Evolutionary conservation across 2,797 vertebrate species (phyloP).

Genomic region (Phalloptychus januarius): DNA sequence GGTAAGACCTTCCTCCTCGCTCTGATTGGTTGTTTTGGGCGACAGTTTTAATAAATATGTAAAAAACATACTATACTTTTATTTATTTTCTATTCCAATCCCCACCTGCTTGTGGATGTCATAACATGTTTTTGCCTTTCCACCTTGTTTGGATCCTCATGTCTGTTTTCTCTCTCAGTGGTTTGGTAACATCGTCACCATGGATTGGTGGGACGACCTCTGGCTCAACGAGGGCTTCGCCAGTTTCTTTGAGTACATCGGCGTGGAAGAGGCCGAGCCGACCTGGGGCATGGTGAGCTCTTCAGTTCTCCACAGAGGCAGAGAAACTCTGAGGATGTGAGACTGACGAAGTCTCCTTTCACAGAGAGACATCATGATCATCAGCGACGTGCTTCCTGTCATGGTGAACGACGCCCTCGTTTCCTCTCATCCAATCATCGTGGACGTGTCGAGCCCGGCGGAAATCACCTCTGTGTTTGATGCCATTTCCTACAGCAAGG

Average conservation of each 20-base stretch:
- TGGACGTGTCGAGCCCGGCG: conserved; percentile 86
- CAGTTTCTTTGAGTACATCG: conserved; percentile 94
- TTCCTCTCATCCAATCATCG: conserved; percentile 93
- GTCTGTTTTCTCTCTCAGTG: conserved; percentile 81
- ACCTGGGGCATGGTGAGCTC: conserved; percentile 90
- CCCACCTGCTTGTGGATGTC: neutral
- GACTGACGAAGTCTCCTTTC: neutral
- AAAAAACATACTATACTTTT: too few relatives aligned
- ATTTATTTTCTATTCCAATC: too few relatives aligned
- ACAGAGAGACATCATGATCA: conserved; percentile 91
- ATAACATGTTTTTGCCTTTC: neutral
- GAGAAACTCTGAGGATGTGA: neutral
- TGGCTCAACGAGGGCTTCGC: conserved; percentile 99
- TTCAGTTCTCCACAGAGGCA: neutral
- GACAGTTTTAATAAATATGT: too few relatives aligned
- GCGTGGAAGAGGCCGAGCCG: conserved; percentile 81
- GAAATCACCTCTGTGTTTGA: conserved; percentile 99
- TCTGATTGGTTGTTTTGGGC: too few relatives aligned
- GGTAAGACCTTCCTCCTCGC: too few relatives aligned
- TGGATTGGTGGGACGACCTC: conserved; percentile 99
- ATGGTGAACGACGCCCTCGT: conserved; percentile 90
- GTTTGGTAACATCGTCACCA: conserved; percentile 98
- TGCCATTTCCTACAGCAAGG: conserved; percentile 96
- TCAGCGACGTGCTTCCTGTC: conserved; percentile 91
- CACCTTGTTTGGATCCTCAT: neutral